Evolutionary conservation across 2,113 vertebrate species (phyloP).

Genomic region (Ondatra zibethicus): DNA sequence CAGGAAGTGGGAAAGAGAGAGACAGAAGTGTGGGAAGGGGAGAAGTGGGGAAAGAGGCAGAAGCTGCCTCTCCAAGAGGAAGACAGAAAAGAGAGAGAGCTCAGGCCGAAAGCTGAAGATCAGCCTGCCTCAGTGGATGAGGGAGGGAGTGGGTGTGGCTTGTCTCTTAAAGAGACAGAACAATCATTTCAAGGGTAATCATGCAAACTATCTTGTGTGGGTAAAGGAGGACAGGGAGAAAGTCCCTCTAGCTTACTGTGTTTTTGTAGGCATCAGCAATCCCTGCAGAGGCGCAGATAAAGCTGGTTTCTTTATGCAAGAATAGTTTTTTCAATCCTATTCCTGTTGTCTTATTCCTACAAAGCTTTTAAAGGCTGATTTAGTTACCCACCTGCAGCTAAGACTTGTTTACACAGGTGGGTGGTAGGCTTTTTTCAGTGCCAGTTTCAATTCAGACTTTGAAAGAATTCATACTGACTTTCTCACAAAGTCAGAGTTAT

Average conservation of each 20-base stretch:
- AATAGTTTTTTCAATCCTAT: neutral
- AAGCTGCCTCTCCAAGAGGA: no score
- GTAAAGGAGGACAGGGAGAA: neutral
- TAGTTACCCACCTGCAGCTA: constrained; percentile 58
- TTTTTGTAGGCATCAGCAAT: neutral
- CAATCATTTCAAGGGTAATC: no score
- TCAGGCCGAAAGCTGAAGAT: no score
- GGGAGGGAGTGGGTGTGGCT: no score
- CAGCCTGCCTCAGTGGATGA: no score
- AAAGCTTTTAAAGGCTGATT: constrained; percentile 61
- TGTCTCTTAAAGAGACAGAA: no score
- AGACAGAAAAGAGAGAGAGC: no score
- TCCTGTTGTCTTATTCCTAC: constrained; percentile 38
- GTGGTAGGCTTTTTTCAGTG: constrained; percentile 27
- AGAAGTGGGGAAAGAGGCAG: no score
- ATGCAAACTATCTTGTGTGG: neutral
- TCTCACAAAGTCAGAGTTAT: constrained; percentile 15
- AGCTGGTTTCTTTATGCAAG: constrained; percentile 36
- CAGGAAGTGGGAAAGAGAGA: no score
- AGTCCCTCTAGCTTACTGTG: no score
- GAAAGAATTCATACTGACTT: constrained; percentile 39
- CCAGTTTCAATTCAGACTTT: constrained; percentile 20
- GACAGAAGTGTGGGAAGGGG: no score
- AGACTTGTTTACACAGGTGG: constrained; percentile 57
- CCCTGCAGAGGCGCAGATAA: constrained; percentile 14